Evolutionary conservation across 2,113 vertebrate species (phyloP).

Genomic region (Axis porcinus): DNA sequence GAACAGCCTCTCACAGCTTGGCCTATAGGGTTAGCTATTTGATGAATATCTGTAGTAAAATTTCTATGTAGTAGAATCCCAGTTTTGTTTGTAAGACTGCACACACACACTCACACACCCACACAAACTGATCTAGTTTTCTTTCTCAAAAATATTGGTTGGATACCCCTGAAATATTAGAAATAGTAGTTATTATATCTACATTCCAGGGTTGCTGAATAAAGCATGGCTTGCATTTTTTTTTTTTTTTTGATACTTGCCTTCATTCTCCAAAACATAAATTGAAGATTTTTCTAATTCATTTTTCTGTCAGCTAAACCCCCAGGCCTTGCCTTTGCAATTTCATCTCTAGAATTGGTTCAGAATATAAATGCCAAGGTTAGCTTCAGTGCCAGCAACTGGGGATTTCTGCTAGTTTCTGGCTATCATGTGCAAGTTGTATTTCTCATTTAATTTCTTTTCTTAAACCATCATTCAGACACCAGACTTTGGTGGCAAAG

Average conservation of each 20-base stretch:
- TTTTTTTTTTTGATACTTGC: not conserved
- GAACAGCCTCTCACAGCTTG: not conserved
- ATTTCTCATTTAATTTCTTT: not conserved
- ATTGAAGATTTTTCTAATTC: slow-evolving; percentile 20
- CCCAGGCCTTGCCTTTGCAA: not conserved
- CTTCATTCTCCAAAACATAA: slow-evolving; percentile 45
- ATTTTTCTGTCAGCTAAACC: slow-evolving; percentile 29
- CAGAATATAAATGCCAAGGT: not conserved
- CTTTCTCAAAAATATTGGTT: not conserved
- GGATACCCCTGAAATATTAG: not conserved
- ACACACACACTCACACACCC: not conserved
- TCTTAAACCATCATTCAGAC: not conserved
- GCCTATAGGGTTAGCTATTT: not conserved
- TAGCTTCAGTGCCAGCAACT: not conserved
- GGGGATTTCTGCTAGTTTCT: not conserved
- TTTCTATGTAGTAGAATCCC: not conserved
- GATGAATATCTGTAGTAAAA: not conserved
- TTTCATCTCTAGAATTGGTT: not conserved
- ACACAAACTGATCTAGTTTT: not conserved
- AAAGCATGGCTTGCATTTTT: not conserved
- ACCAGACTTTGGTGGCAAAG: not conserved
- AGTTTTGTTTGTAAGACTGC: not conserved
- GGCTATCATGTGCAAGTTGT: not conserved
- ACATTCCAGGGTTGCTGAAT: not conserved
- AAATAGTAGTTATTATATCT: not conserved